These are phyloP conservation scores for Balaeniceps rex DNA, from an alignment of 2,113 vertebrate species.

Conservation along the genomic window DNA sequence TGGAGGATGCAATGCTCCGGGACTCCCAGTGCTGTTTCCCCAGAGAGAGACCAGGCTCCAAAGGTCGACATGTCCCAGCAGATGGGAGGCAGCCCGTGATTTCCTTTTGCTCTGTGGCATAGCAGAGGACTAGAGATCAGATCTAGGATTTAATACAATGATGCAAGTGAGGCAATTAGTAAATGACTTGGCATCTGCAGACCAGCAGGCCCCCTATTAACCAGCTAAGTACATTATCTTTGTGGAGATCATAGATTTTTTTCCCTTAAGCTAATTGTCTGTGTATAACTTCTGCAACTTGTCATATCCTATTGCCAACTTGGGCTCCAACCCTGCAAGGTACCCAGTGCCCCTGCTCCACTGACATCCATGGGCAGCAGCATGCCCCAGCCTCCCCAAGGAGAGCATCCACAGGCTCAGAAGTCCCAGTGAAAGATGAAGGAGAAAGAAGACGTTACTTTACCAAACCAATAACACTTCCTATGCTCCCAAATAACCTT, in stretches of 20 bases:
- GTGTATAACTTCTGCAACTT: background rate
- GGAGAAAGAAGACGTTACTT: background rate
- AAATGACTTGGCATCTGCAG: conserved; percentile 22
- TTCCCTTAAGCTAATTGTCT: background rate
- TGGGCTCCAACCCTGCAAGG: background rate
- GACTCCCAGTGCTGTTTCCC: background rate
- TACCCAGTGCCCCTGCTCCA: background rate
- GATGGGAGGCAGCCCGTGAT: background rate
- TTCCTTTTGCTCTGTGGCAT: background rate
- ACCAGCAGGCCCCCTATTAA: conserved; percentile 9
- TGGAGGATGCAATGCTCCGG: background rate
- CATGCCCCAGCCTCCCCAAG: accelerated
- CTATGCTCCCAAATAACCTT: background rate
- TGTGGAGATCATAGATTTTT: background rate
- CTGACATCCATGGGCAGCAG: background rate
- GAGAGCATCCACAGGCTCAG: background rate
- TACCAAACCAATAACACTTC: background rate
- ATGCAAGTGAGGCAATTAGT: background rate
- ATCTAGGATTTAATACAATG: background rate
- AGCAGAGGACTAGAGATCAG: background rate
- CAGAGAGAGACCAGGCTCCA: background rate
- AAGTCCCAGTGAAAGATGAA: background rate
- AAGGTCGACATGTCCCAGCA: background rate
- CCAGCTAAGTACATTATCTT: background rate
- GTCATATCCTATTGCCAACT: background rate